Evolutionary conservation across 2,888 invertebrate genomes (phyloP), one percentile per base, ranked within the genome.

Genomic region (Metacarcinus magister): DNA sequence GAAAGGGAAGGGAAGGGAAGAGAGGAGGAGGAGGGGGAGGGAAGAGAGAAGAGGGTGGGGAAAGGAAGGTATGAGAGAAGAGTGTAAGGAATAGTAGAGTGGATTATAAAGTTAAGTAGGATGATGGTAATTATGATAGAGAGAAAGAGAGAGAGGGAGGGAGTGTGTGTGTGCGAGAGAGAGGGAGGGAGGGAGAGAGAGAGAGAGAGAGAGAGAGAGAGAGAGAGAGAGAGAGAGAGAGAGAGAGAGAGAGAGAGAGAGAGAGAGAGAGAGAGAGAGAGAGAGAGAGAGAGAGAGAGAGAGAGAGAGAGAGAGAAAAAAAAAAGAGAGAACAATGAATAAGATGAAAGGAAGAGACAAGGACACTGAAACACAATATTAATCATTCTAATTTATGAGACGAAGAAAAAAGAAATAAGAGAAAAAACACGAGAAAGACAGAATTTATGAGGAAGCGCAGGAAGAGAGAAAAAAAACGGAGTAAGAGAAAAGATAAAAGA

Each of bases 261-360:
- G 92, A 92, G 48, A 48, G 92, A 92, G 92, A 92, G 92, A 48
- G 54, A 92, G 92, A 92, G 48, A 48, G 92, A 92, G 54, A 48
- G 92, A 92, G 28, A 48, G 92, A 48, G 28, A 48, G 54, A 92
- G 28, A 92, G 92, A 92, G 48, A 28, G 92, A 92, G 28, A 43
- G 54, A 92, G 48, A 28, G 28, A 44, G 43, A 48, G 67, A 48
- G 16, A 90, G 90, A 44, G 90, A 89, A 92, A 28, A 19, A 28
- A 32, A 54, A 28, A n/a, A 48, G 32, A 16, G 43, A 28, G 23
- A 48, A n/a, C 13, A 82, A 82, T 82, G 10, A 82, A 32, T 82
- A 10, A 32, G 0, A 82, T 0, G 82, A 32, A 10, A 82, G 32
- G 82, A 82, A 82, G 82, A 4, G 32, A 82, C 32, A 28, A 32